These are phyloP conservation scores for Hyaena hyaena DNA, from an alignment of 2,113 vertebrate species.

Conservation along the genomic window DNA sequence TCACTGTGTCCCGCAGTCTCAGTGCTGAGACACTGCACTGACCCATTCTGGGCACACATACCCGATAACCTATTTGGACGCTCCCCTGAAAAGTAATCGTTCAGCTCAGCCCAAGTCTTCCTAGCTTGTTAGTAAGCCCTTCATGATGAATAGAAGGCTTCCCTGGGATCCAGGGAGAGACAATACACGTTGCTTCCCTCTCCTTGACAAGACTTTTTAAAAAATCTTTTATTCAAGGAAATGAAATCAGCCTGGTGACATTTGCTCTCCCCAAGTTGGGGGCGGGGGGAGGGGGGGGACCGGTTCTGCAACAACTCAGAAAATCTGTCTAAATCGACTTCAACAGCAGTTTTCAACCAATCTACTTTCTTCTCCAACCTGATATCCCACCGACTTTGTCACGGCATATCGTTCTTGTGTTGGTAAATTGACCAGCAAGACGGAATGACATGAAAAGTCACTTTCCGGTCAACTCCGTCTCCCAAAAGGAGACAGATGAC, in stretches of 20 bases:
- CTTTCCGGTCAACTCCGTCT: constrained; percentile 56
- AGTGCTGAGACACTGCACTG: neutral
- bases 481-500: constrained; percentile 34
- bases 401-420: constrained; percentile 14
- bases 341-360: constrained; percentile 43
- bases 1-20: neutral
- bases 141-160: neutral
- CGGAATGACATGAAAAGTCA: constrained; percentile 27
- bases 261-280: constrained; percentile 61
- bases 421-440: constrained; percentile 24
- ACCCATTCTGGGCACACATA: neutral
- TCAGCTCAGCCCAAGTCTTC: neutral
- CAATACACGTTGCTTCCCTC: constrained; percentile 1
- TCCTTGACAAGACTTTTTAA: neutral
- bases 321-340: constrained; percentile 53
- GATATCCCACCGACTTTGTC: constrained; percentile 44
- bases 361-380: constrained; percentile 47
- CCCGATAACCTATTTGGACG: neutral
- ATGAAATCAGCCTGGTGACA: constrained; percentile 61
- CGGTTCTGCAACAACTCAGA: constrained; percentile 16
- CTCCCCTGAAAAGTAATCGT: neutral
- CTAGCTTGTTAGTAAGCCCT: constrained; percentile 9
- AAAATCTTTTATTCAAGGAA: constrained; percentile 58
- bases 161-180: neutral
- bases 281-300: neutral